phyloP scores from a whole-genome alignment of 2,113 vertebrate species.

The Laticauda colubrina region DNA sequence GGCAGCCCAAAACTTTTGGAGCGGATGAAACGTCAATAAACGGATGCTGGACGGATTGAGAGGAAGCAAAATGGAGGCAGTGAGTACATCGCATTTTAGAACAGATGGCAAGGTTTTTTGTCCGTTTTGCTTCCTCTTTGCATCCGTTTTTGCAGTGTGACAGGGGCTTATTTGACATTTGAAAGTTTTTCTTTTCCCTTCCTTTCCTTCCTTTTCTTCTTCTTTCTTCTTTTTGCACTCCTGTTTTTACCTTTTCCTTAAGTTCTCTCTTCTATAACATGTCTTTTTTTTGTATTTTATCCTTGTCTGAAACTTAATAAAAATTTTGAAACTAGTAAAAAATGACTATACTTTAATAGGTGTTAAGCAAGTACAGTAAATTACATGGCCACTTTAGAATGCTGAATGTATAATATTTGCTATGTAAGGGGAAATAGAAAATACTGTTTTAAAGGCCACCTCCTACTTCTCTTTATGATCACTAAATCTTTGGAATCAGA shows the following conservation, averaged over 20 bases:
- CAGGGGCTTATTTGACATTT: background rate
- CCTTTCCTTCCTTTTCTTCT: background rate
- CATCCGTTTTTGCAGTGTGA: too few species aligned
- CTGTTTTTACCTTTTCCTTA: background rate
- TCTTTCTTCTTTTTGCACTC: background rate
- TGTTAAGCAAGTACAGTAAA: background rate
- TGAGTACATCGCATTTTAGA: too few species aligned
- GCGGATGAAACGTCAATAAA: too few species aligned
- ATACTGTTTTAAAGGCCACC: background rate
- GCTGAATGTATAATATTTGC: background rate
- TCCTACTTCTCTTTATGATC: background rate
- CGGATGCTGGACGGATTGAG: too few species aligned
- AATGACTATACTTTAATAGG: background rate
- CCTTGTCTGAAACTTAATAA: background rate
- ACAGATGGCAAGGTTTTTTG: too few species aligned
- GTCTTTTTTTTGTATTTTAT: background rate
- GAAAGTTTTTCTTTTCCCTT: background rate
- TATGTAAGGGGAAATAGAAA: background rate
- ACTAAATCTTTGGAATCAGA: background rate
- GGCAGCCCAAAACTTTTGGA: too few species aligned
- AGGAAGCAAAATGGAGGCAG: too few species aligned
- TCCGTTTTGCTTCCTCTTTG: too few species aligned
- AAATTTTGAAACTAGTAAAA: background rate
- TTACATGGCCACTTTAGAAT: background rate
- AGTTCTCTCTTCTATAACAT: background rate